phyloP scores from a whole-genome alignment of 2,888 invertebrate species.

The Thyatira batis region DNA sequence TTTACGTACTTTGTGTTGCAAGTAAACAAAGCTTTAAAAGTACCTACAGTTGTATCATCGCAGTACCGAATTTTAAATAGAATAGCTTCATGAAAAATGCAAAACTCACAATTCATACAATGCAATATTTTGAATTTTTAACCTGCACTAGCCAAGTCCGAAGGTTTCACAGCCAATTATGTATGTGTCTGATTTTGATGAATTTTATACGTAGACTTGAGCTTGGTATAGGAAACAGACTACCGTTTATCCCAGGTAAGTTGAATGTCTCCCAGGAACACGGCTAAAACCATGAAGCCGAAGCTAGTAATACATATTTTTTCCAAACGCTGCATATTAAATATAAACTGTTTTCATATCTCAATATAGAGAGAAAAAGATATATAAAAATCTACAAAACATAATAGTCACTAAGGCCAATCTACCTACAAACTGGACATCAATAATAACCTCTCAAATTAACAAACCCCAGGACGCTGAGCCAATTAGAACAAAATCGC shows the following conservation, averaged over 20 bases:
- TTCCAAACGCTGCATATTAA: no score
- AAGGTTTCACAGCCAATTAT: background rate
- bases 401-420: no score
- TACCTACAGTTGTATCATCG: background rate
- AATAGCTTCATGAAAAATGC: background rate
- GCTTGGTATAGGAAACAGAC: no score
- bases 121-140: background rate
- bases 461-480: background rate
- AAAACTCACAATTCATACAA: background rate
- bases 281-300: no score
- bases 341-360: no score
- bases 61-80: background rate
- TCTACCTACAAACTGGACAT: background rate
- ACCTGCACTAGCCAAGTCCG: background rate
- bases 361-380: no score
- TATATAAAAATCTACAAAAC: no score
- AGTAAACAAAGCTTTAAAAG: background rate
- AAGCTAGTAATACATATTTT: no score
- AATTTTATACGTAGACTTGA: no score
- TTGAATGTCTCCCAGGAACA: no score
- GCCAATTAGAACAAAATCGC: slow-evolving; percentile 4
- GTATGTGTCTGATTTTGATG: no score
- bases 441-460: background rate
- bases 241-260: no score
- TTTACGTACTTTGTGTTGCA: background rate